Base-by-base conservation (phyloP, 1,140 invertebrate species). In the Linepithema humile region DNA sequence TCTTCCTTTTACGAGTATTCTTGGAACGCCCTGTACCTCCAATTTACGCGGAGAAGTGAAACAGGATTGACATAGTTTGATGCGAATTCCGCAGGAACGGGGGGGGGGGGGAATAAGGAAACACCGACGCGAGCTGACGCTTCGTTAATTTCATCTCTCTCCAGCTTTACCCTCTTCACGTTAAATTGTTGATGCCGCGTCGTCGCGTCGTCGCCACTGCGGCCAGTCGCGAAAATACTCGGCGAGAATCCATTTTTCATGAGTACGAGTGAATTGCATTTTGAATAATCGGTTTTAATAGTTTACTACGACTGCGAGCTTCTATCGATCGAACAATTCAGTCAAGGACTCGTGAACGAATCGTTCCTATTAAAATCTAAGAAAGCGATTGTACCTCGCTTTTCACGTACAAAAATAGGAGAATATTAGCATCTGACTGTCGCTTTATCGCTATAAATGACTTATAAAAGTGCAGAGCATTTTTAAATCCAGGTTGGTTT, bases 1-100 rank as follows among this genome's bases (percentile, higher is more conserved):
- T 20, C 38, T 65, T 83, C 38, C 72, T 65, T 77, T 65, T 65
- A 23, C 20, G 15, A 50, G 57, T 83, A 86, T 87, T 83, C 62
- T 72, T 75, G 78, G 32, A 83, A 20, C 23, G 12, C 23, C 64
- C 40, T 45, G 57, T 50, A 50, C 12, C 15, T 55, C 9, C 6
- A 17, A 45, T 43, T 73, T 40, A 12, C 67, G 23, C 64, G 62
- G 26, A 45, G 64, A 50, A 59, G 55, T 48, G 70, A 74, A 67
- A 38, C 32, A 43, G 60, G 53, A 35, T 57, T 60, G 78, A 48
- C 3, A 43, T 40, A 48, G 64, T 70, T 48, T 17, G 40, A 3
- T n/a, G 50, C 53, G 57, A 45, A 62, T 83, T 85, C 29, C 48
- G 65, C 9, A 35, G 26, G 43, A 60, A 73, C 20, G 64, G 32